A percentile compares a stretch with the other conserved stretches of the same genome.
phyloP scores from a whole-genome alignment of 1,140 invertebrate genomes.

The Stenopsyche tienmushanensis region DNA sequence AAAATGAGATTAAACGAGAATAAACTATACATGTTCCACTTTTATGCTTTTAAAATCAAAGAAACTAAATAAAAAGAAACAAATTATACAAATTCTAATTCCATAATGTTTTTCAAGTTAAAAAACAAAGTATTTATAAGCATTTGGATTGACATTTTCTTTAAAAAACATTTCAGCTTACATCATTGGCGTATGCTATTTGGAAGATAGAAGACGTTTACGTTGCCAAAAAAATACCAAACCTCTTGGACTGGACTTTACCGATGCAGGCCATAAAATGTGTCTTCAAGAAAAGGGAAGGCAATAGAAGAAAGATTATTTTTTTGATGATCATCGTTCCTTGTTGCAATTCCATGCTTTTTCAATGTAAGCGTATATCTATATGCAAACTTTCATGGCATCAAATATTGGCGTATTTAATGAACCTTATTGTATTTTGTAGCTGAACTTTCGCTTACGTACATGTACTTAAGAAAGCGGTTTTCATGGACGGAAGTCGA shows the following conservation, averaged over 20 bases:
- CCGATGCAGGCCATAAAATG: conserved; percentile 51
- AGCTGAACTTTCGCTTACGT: conserved; percentile 51
- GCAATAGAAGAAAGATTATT: conserved; percentile 47
- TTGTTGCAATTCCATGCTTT: conserved; percentile 46
- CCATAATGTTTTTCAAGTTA: too few species aligned
- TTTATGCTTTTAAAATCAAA: too few species aligned
- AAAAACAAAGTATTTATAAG: too few species aligned
- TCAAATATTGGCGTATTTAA: neutral
- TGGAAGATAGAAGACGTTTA: conserved; percentile 34
- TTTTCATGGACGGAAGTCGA: conserved; percentile 53
- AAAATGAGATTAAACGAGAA: too few species aligned
- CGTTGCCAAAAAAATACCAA: conserved; percentile 27
- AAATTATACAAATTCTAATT: too few species aligned
- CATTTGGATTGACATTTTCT: too few species aligned
- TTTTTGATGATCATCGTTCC: conserved; percentile 50
- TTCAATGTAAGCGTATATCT: neutral
- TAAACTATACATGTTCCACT: too few species aligned
- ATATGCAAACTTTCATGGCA: neutral
- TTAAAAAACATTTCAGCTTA: conserved; percentile 21
- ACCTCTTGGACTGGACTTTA: conserved; percentile 30
- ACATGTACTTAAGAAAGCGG: conserved; percentile 53
- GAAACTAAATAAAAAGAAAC: too few species aligned
- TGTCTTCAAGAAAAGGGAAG: conserved; percentile 47
- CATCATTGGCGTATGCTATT: conserved; percentile 47
- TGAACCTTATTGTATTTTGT: conserved; percentile 35